Percentiles rank a stretch among this genome's conserved stretches.
Conservation (phyloP, 2,113 vertebrate genomes). For the Dicaeum eximium region DNA sequence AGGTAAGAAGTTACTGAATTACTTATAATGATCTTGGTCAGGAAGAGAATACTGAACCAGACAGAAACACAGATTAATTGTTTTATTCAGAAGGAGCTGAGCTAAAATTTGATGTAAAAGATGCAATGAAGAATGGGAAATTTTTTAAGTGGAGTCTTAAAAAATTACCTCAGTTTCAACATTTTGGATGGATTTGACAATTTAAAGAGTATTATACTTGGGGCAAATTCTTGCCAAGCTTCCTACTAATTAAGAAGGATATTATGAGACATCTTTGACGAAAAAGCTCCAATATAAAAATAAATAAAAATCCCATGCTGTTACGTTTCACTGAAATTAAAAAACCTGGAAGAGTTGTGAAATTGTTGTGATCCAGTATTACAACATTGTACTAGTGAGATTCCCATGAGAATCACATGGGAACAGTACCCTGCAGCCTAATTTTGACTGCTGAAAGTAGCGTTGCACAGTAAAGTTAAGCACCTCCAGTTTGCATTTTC, state of each 20-base stretch:
- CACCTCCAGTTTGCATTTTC: background rate
- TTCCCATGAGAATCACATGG: background rate
- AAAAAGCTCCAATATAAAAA: background rate
- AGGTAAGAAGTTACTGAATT: background rate
- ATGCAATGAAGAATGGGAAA: background rate
- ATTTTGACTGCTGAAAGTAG: background rate
- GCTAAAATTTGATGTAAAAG: background rate
- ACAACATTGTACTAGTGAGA: background rate
- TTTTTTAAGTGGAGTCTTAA: background rate
- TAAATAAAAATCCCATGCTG: background rate
- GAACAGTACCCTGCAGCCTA: background rate
- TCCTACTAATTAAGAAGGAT: background rate
- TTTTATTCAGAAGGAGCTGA: background rate
- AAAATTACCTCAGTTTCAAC: background rate
- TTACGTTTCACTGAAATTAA: background rate
- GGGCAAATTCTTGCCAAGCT: background rate
- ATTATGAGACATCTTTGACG: background rate
- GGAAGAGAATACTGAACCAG: background rate
- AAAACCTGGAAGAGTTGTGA: background rate
- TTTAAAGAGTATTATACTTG: background rate
- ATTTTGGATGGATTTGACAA: background rate
- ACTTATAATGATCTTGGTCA: background rate
- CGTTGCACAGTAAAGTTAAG: background rate
- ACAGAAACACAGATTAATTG: background rate
- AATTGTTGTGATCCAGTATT: background rate